Evolutionary conservation across 2,797 vertebrate species (phyloP), one percentile per base, ranked within the genome.

Genomic region (Smutsia temminckii): DNA sequence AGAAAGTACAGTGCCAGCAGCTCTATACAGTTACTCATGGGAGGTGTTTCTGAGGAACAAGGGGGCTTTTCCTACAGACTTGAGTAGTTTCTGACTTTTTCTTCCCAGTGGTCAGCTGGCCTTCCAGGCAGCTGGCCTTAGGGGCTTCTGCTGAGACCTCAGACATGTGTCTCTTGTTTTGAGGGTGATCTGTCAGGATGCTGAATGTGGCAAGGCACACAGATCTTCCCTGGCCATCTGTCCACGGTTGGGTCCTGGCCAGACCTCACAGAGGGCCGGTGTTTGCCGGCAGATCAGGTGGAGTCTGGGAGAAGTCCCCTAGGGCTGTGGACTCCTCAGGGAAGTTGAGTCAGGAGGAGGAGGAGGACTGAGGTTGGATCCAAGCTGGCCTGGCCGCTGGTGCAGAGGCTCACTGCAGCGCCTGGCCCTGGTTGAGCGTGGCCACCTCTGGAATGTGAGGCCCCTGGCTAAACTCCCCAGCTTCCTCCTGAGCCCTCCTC

Each of bases 211-310:
- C 85, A 42, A 53, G 74, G 59, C 61, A 83, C 17, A 40, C 8
- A 17, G 74, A 21, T 83, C 90, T 83, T 81, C n/a, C 51, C 53
- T 25, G 91, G 40, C 96, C 93, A 89, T 89, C 93, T 97, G 91
- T 95, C 37, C 75, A 34, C 61, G 53, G 42, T 32, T 49, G 23
- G 53, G 77, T 34, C 40, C 85, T 53, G 23, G 86, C 74, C 81
- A 94, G 72, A 77, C 42, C 40, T 95, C 83, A 29, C 32, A 87
- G 49, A 89, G 74, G 77, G 63, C 49, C 8, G 10, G 29, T 53
- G 18, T 80, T 91, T 85, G 72, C 71, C 21, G 59, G 78, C 64
- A 84, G 80, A 94, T 94, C 81, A 89, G n/a, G 71, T 17, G 29
- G 81, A 93, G 37, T 81, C 49, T 27, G 64, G 69, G 61, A 46